Evolutionary conservation across 2,113 vertebrate species (phyloP), one percentile per base, ranked within the genome.

Genomic region (Marmota monax): DNA sequence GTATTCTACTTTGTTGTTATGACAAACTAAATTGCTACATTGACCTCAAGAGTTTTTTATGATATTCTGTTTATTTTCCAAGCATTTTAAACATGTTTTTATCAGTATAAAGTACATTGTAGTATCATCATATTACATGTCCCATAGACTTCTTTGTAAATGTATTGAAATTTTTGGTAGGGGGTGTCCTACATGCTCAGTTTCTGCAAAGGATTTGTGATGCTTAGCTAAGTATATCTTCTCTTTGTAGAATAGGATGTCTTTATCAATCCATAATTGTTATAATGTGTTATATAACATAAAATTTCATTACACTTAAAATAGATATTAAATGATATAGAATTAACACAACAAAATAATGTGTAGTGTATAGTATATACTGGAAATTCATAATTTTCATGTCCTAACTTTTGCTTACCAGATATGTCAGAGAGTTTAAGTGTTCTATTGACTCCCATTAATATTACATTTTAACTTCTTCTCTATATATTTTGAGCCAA

Each of bases 21-120:
- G 6, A 27, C n/a, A 74, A 69, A 83, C 77, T 86, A 73, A 67
- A 92, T 87, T 92, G 85, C 23, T 29, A 2, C 4, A 69, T 69
- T 95, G 34, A 79, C 29, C 5, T 65, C 34, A 72, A 45, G 42
- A 80, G 3, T 72, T 63, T 42, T 22, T 74, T 84, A 56, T 92
- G 29, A 12, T 53, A 63, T n/a, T 56, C 82, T 85, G 61, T 48
- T 91, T 56, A 53, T 87, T 86, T 92, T 78, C 32, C 12, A 82
- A 86, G 18, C 1, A 58, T 73, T 91, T 96, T 58, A n/a, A 95
- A n/a, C 1, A 56, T 77, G n/a, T 63, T 87, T 87, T 65, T 95
- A 76, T 76, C 80, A 93, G 70, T 84, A 85, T 34, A 2, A 53
- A 77, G 3, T 70, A 92, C 16, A 70, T 70, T 82, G 10, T 18